Conservation (phyloP, 2,888 invertebrate species). For the Sthenelais limicola region DNA sequence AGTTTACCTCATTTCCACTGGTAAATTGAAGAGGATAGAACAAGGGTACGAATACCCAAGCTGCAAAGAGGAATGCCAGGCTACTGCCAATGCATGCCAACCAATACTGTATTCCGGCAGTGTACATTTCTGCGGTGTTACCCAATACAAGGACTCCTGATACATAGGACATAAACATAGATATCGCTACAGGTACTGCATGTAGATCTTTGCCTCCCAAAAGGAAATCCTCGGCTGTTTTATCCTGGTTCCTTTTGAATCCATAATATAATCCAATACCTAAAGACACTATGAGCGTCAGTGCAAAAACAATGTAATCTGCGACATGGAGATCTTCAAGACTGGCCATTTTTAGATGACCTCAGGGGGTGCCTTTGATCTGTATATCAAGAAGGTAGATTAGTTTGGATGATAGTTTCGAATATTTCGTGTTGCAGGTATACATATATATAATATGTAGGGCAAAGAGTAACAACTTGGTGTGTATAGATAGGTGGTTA, state of each 20-base stretch:
- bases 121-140: conserved; percentile 42
- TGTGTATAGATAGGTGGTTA: no score
- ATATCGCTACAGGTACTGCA: conserved; percentile 33
- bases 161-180: conserved; percentile 42
- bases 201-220: conserved; percentile 18
- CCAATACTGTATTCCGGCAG: conserved; percentile 37
- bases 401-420: no score
- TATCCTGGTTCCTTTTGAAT: conserved; percentile 1
- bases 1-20: conserved; percentile 41
- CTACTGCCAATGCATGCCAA: conserved; percentile 36
- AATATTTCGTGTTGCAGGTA: no score
- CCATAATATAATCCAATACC: conserved; percentile 32
- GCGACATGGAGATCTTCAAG: conserved; percentile 7
- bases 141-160: conserved; percentile 39
- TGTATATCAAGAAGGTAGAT: no score
- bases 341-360: no score
- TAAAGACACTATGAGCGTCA: conserved; percentile 21
- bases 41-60: conserved; percentile 35
- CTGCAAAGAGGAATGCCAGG: conserved; percentile 25
- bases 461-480: no score
- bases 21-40: conserved; percentile 39
- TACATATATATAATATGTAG: no score
- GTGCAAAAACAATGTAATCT: conserved; percentile 25
- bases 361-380: no score
- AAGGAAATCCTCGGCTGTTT: conserved; percentile 28